Percentiles rank a stretch among this genome's conserved stretches.
phyloP scores from a whole-genome alignment of 2,113 vertebrate species.

The Myotis yumanensis region DNA sequence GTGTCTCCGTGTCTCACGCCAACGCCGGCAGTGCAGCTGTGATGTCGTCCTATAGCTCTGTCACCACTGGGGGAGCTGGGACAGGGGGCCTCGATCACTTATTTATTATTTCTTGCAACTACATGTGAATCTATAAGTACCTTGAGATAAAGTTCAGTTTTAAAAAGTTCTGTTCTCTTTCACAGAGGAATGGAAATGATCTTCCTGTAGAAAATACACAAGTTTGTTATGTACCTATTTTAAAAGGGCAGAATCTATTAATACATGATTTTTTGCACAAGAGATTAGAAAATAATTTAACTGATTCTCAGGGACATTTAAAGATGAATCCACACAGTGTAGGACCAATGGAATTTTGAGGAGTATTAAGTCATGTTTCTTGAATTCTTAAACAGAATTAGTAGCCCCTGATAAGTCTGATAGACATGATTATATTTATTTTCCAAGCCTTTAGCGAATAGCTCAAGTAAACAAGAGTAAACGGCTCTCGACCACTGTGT shows the following conservation, averaged over 20 bases:
- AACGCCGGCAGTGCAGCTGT: rapidly evolving
- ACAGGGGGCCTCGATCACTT: not conserved
- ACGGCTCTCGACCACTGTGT: not conserved
- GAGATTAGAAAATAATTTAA: not conserved
- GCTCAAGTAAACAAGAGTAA: not conserved
- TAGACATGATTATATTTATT: not conserved
- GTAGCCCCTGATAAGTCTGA: not conserved
- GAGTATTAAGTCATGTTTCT: not conserved
- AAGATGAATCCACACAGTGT: not conserved
- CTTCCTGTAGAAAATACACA: not conserved
- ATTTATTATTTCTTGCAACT: not conserved
- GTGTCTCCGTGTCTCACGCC: rapidly evolving
- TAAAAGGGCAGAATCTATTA: not conserved
- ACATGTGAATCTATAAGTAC: not conserved
- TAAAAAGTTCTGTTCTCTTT: not conserved
- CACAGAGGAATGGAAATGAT: not conserved
- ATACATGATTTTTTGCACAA: not conserved
- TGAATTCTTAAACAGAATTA: not conserved
- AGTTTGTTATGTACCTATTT: not conserved
- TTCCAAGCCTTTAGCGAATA: not conserved
- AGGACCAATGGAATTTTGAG: not conserved
- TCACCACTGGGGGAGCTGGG: not conserved
- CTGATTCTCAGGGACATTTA: not conserved
- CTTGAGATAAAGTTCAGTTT: not conserved
- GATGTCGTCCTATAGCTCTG: not conserved